Evolutionary conservation across 2,113 vertebrate genomes (phyloP).

Genomic region (Sigmodon hispidus): DNA sequence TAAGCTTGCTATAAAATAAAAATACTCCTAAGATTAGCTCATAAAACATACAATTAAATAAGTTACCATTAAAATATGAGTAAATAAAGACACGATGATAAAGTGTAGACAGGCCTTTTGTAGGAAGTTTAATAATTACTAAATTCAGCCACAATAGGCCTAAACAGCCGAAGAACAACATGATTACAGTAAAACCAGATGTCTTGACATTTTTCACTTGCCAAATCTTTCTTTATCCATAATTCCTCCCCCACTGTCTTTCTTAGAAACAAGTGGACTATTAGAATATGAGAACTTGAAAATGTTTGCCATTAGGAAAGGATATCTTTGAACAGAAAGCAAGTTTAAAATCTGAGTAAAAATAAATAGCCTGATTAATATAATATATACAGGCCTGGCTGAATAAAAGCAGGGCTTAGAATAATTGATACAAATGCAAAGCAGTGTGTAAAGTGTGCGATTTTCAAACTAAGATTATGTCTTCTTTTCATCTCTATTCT

Average conservation of each 20-base stretch:
- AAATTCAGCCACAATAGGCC: background rate
- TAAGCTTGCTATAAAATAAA: background rate
- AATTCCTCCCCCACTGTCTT: background rate
- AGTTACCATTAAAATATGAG: background rate
- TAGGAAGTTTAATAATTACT: background rate
- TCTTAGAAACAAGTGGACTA: constrained; percentile 29
- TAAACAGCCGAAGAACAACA: background rate
- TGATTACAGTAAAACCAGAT: background rate
- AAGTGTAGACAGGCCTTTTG: background rate
- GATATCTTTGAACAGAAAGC: background rate
- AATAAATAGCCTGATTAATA: background rate
- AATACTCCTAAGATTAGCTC: background rate
- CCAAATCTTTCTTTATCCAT: background rate
- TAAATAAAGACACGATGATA: background rate
- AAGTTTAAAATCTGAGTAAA: background rate
- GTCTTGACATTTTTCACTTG: background rate
- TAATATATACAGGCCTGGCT: background rate
- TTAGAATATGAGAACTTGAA: background rate
- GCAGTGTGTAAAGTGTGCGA: background rate
- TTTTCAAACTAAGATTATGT: constrained; percentile 28
- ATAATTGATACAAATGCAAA: background rate
- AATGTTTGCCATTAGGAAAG: background rate
- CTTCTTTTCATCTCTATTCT: background rate
- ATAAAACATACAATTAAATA: background rate
- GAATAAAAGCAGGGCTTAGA: constrained; percentile 1